Evolutionary conservation across 1,140 invertebrate genomes (phyloP).

Genomic region (Pogonus chalceus): DNA sequence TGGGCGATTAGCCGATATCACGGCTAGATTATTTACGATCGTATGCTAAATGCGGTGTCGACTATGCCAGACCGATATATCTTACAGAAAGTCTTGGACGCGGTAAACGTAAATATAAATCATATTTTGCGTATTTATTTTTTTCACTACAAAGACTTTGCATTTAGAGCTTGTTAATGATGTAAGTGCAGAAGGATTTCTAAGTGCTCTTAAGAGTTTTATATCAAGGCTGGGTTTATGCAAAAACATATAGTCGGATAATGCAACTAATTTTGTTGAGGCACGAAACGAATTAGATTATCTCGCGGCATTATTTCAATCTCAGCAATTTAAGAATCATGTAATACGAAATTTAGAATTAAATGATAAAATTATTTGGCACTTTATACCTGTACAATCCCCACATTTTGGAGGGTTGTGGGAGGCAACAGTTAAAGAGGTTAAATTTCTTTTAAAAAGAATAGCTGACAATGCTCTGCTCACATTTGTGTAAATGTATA

Average conservation of each 20-base stretch:
- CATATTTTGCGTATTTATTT: conserved; percentile 13
- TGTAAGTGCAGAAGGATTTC: conserved; percentile 18
- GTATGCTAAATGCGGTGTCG: not conserved
- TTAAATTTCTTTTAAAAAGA: conserved; percentile 24
- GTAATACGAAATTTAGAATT: not conserved
- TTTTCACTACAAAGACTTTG: not conserved
- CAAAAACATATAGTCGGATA: conserved; percentile 20
- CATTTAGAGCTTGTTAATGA: conserved; percentile 16
- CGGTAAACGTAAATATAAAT: not conserved
- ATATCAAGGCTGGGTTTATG: conserved; percentile 16
- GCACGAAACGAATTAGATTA: conserved; percentile 13
- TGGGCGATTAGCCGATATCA: not conserved
- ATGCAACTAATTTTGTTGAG: conserved; percentile 23
- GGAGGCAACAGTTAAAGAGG: conserved; percentile 28
- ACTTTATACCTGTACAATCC: conserved; percentile 26
- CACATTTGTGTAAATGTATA: conserved; percentile 21
- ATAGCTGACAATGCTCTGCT: conserved; percentile 21
- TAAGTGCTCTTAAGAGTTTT: conserved; percentile 19
- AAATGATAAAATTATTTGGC: conserved; percentile 17
- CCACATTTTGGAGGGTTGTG: conserved; percentile 31
- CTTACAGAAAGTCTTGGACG: not conserved
- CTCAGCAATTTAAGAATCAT: too few species aligned
- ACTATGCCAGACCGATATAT: conserved; percentile 22
- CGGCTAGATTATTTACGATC: not conserved
- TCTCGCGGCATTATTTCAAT: conserved; percentile 4